Conservation (phyloP, 2,113 vertebrate species). For the Aleadryas rufinucha region DNA sequence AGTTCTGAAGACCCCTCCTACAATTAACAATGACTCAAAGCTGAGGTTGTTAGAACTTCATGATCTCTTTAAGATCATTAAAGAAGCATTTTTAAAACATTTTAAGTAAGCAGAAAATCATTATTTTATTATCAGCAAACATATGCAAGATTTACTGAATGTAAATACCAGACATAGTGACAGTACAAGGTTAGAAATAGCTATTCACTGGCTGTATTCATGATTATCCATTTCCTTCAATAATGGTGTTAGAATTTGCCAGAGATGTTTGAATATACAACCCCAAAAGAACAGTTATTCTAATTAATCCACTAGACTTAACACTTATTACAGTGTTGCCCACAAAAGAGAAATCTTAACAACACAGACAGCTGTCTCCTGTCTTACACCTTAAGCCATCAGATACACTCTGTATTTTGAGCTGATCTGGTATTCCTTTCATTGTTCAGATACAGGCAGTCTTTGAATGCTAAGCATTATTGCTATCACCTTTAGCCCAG, state of each 20-base stretch:
- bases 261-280: neutral
- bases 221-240: neutral
- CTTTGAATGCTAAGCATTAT: neutral
- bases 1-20: neutral
- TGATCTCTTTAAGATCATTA: neutral
- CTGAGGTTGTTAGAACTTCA: neutral
- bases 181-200: neutral
- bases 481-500: neutral
- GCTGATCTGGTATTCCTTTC: neutral
- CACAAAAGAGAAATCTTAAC: neutral
- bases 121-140: neutral
- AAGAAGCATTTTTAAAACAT: neutral
- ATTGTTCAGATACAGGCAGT: neutral
- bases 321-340: accelerated
- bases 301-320: neutral
- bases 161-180: neutral
- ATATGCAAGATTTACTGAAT: neutral
- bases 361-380: neutral
- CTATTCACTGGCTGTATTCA: neutral
- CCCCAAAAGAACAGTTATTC: neutral
- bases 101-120: neutral
- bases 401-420: neutral
- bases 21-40: neutral
- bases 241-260: neutral
- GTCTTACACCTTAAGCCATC: neutral